phyloP scores from a whole-genome alignment of 2,113 vertebrate species.

The Acrocephalus arundinaceus region DNA sequence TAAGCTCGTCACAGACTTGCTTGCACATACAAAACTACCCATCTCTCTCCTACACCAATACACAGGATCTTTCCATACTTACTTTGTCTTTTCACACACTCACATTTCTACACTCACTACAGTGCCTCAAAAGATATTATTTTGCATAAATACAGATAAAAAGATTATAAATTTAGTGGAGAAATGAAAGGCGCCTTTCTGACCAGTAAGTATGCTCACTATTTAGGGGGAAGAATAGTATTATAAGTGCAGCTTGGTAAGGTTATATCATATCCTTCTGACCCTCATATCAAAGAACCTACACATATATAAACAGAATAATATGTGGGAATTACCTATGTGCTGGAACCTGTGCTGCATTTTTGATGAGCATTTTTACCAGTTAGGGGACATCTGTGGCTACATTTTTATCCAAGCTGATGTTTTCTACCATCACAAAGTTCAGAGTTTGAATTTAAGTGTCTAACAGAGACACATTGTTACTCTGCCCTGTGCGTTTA shows the following conservation, averaged over 20 bases:
- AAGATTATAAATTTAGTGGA: not conserved
- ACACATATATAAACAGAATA: not conserved
- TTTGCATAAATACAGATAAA: not conserved
- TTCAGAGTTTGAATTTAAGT: not conserved
- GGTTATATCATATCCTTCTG: not conserved
- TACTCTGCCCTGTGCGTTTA: not conserved
- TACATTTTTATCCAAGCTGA: not conserved
- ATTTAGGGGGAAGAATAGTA: not conserved
- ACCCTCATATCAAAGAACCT: not conserved
- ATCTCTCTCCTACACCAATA: accelerated
- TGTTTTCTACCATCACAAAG: not conserved
- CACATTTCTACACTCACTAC: not conserved
- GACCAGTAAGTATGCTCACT: not conserved
- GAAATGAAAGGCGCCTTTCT: not conserved
- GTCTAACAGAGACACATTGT: not conserved
- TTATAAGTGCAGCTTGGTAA: not conserved
- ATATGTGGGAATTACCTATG: not conserved
- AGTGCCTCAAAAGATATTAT: not conserved
- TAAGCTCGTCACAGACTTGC: not conserved
- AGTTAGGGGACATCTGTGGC: not conserved
- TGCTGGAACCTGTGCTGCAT: not conserved
- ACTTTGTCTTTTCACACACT: not conserved
- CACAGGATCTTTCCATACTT: not conserved
- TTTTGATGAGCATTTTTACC: not conserved
- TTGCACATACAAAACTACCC: not conserved